phyloP scores from a whole-genome alignment of 2,113 vertebrate genomes.

The Malurus alboscapulatus region DNA sequence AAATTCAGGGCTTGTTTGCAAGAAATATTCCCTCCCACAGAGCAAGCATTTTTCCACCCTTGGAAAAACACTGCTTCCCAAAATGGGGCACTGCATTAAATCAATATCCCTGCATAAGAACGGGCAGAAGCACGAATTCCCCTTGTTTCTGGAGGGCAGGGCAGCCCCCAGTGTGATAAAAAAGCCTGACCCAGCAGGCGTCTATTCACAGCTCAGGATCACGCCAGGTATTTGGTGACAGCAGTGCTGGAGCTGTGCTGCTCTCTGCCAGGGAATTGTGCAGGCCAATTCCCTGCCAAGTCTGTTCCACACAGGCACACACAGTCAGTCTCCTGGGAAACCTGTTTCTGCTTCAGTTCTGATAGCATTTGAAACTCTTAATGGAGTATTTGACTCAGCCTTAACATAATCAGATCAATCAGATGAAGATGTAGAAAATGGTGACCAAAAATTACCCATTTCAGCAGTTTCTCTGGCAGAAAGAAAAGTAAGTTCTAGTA shows the following conservation, averaged over 20 bases:
- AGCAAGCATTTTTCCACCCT: constrained; percentile 2
- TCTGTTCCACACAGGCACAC: background rate
- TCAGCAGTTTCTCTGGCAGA: constrained; percentile 3
- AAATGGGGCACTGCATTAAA: background rate
- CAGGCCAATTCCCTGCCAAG: background rate
- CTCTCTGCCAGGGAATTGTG: background rate
- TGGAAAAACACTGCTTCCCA: background rate
- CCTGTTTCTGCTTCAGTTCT: background rate
- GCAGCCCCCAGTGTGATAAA: background rate
- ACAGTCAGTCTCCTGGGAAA: constrained; percentile 1
- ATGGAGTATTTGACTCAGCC: background rate
- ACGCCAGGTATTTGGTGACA: background rate
- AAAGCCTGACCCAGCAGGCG: background rate
- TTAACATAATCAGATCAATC: background rate
- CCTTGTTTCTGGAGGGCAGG: background rate
- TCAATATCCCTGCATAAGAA: background rate
- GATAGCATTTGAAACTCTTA: background rate
- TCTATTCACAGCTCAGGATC: background rate
- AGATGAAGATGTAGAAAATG: background rate
- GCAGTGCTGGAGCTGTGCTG: background rate
- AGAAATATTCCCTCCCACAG: constrained; percentile 25
- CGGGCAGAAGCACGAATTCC: background rate
- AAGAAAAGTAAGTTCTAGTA: constrained; percentile 1
- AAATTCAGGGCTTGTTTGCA: background rate
- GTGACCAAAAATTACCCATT: background rate